Evolutionary conservation across 2,888 invertebrate species (phyloP).

Genomic region (Tridacna gigas): DNA sequence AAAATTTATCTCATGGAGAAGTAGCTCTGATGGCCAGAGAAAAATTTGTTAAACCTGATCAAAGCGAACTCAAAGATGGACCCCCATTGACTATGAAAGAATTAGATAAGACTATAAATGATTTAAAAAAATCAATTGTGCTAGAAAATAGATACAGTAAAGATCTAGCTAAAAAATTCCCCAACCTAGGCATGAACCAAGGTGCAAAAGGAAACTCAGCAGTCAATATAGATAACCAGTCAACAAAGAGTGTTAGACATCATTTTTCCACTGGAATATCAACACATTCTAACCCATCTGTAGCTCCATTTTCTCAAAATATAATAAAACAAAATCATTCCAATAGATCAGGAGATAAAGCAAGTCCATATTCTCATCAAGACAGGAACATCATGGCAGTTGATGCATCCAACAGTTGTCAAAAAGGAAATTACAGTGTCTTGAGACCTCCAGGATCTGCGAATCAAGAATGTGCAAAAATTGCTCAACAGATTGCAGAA

Average conservation of each 20-base stretch:
- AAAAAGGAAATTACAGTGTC: constrained; percentile 16
- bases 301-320: too few species aligned
- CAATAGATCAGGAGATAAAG: background rate
- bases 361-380: background rate
- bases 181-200: constrained; percentile 21
- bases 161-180: constrained; percentile 41
- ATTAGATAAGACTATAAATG: constrained; percentile 58
- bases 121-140: constrained; percentile 60
- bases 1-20: constrained; percentile 42
- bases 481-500: constrained; percentile 64
- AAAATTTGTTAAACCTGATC: constrained; percentile 47
- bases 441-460: constrained; percentile 49
- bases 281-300: too few species aligned
- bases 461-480: constrained; percentile 65
- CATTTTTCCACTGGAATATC: background rate
- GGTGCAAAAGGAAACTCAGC: background rate
- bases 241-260: background rate
- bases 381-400: background rate
- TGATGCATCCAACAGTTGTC: background rate
- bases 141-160: constrained; percentile 54
- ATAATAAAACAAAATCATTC: background rate
- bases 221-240: background rate
- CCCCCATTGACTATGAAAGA: constrained; percentile 55
- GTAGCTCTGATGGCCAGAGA: constrained; percentile 50
- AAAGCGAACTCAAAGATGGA: constrained; percentile 40